phyloP scores from a whole-genome alignment of 1,140 invertebrate genomes.

The Melanaphis sacchari region DNA sequence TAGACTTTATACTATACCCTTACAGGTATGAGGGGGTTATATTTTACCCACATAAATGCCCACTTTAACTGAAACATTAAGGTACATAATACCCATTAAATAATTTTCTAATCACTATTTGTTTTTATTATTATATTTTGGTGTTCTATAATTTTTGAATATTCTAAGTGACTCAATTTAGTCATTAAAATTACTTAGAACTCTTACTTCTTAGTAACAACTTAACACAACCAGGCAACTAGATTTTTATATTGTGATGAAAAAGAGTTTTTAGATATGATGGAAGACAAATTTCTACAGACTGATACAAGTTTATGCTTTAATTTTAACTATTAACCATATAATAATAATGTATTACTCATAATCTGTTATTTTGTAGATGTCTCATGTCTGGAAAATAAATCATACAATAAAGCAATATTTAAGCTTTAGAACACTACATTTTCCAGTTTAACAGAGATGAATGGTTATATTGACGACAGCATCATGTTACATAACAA shows the following conservation, averaged over 20 bases:
- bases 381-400: neutral
- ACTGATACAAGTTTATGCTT: neutral
- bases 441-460: neutral
- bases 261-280: neutral
- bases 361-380: neutral
- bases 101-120: neutral
- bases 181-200: neutral
- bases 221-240: neutral
- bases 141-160: neutral
- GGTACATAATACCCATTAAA: conserved; percentile 42
- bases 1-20: conserved; percentile 73
- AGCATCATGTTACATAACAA: neutral
- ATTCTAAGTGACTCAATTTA: neutral
- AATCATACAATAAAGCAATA: neutral
- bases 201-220: neutral
- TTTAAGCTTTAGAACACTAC: neutral
- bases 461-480: neutral
- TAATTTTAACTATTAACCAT: neutral
- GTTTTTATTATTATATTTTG: neutral
- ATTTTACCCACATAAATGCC: conserved; percentile 76
- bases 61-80: conserved; percentile 70
- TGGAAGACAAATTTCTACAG: neutral
- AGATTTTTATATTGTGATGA: neutral
- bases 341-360: neutral
- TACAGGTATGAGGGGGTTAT: conserved; percentile 75